Evolutionary conservation across 2,797 vertebrate genomes (phyloP).

Genomic region (Acipenser transmontanus): DNA sequence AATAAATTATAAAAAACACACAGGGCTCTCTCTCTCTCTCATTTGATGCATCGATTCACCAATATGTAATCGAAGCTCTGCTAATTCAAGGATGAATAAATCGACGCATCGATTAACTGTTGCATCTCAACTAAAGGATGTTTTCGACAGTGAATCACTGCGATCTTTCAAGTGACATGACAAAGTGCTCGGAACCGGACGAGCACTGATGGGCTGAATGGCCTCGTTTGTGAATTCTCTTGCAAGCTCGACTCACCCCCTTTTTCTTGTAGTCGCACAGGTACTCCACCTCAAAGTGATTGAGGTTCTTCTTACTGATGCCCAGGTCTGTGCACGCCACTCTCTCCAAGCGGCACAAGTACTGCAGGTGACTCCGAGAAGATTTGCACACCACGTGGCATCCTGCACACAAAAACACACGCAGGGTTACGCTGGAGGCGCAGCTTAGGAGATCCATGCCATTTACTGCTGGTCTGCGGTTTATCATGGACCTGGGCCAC

Average conservation of each 20-base stretch:
- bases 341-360: conserved; percentile 58
- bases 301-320: conserved; percentile 63
- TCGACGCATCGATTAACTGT: too few species aligned
- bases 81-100: too few species aligned
- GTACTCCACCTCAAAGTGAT: conserved; percentile 81
- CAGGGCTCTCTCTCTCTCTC: too few species aligned
- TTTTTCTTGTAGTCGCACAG: conserved; percentile 77
- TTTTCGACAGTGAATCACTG: too few species aligned
- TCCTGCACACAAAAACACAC: conserved; percentile 36
- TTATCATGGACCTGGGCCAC: neutral
- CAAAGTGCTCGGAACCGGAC: too few species aligned
- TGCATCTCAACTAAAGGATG: too few species aligned
- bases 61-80: too few species aligned
- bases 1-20: too few species aligned
- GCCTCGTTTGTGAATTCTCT: too few species aligned
- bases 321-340: conserved; percentile 62
- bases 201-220: too few species aligned
- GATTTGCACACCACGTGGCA: conserved; percentile 67
- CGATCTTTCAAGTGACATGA: too few species aligned
- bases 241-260: conserved; percentile 36
- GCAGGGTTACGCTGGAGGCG: neutral
- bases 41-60: too few species aligned
- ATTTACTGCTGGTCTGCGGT: neutral
- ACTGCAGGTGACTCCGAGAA: conserved; percentile 61
- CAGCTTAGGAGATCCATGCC: neutral